Evolutionary conservation across 2,888 invertebrate genomes (phyloP).

Genomic region (Ypsolopha sequella): DNA sequence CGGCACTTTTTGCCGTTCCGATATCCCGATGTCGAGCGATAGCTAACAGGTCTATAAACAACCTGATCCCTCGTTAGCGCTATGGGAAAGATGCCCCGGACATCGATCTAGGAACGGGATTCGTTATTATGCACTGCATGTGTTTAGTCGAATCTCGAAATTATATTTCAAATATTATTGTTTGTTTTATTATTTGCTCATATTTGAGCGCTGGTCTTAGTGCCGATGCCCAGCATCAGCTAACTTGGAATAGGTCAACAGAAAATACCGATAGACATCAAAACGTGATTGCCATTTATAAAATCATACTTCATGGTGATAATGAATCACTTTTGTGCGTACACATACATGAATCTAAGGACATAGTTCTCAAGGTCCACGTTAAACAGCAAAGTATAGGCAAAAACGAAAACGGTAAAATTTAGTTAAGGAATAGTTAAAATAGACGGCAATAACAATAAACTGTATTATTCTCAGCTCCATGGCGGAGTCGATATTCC

Average conservation of each 20-base stretch:
- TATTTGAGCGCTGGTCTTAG: no score
- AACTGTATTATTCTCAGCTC: neutral
- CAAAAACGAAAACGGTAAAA: neutral
- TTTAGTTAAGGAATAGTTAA: conserved; percentile 7
- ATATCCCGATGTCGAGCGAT: conserved; percentile 15
- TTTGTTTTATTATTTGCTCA: no score
- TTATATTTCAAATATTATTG: no score
- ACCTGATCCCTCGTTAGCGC: conserved; percentile 58
- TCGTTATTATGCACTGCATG: no score
- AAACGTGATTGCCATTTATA: no score
- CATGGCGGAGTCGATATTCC: conserved; percentile 7
- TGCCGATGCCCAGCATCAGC: no score
- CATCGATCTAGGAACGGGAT: neutral
- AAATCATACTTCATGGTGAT: no score
- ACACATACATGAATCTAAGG: no score
- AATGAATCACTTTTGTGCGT: no score
- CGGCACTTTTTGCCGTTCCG: conserved; percentile 44
- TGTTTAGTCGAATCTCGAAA: no score
- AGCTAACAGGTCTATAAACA: conserved; percentile 64
- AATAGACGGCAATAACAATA: neutral
- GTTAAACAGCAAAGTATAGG: no score
- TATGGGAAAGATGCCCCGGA: conserved; percentile 32
- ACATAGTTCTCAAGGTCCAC: no score
- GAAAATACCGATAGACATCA: neutral
- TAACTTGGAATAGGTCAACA: neutral